phyloP scores from a whole-genome alignment of 2,888 invertebrate genomes.

The Euproctis similis region DNA sequence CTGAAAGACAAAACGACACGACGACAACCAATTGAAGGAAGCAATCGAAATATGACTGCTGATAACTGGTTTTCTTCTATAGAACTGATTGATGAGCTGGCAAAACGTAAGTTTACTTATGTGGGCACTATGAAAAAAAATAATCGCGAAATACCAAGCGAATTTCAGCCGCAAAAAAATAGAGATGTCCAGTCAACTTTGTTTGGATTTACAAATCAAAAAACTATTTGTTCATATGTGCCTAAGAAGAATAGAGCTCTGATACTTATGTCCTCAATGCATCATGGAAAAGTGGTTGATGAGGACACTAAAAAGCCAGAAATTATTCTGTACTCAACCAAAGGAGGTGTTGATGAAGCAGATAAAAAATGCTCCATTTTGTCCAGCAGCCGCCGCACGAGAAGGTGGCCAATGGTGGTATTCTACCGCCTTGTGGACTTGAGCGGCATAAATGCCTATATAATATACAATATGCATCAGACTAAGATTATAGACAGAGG shows the following conservation, averaged over 20 bases:
- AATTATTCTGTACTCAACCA: constrained; percentile 3
- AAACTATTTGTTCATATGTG: too few relatives aligned
- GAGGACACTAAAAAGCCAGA: constrained; percentile 2
- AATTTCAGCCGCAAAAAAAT: not conserved
- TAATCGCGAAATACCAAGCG: not conserved
- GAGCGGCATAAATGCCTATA: constrained; percentile 6
- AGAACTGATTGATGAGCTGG: constrained; percentile 2
- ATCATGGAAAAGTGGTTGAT: constrained; percentile 4
- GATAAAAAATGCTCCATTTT: constrained; percentile 8
- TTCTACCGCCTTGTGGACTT: constrained; percentile 16
- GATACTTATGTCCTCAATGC: constrained; percentile 13
- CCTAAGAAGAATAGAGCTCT: constrained; percentile 5
- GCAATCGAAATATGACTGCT: not conserved
- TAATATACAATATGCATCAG: too few relatives aligned
- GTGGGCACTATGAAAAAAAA: not conserved
- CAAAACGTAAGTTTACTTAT: constrained; percentile 2
- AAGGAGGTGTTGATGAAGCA: constrained; percentile 3
- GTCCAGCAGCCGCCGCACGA: constrained; percentile 8
- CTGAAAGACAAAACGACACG: constrained; percentile 13
- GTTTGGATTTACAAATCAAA: not conserved
- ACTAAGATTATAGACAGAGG: too few relatives aligned
- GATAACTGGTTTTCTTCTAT: constrained; percentile 2
- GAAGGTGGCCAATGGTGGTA: constrained; percentile 13
- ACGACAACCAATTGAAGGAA: not conserved
- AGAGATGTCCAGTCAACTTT: not conserved